Percentiles rank a stretch among this genome's conserved stretches.
Evolutionary conservation across 2,888 invertebrate species (phyloP).

Genomic region (Apotomis turbidana): DNA sequence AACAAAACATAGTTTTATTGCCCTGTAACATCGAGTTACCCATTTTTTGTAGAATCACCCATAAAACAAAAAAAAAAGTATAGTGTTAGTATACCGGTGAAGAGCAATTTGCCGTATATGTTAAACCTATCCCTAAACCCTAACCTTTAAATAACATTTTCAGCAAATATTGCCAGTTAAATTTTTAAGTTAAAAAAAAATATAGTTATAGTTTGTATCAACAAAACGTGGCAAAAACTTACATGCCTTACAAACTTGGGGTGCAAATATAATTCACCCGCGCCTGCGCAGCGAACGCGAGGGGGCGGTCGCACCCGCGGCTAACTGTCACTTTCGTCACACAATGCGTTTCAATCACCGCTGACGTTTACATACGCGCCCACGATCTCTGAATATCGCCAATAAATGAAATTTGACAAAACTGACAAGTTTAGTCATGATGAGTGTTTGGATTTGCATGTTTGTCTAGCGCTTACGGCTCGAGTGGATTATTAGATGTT

Average conservation of each 20-base stretch:
- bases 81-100: too few species aligned
- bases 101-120: too few species aligned
- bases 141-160: too few species aligned
- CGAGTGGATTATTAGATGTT: conserved; percentile 27
- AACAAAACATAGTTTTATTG: too few species aligned
- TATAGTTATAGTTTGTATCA: not conserved
- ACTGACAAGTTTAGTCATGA: conserved; percentile 68
- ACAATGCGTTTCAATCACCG: conserved; percentile 69
- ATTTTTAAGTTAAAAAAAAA: too few species aligned
- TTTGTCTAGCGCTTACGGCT: conserved; percentile 60
- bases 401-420: conserved; percentile 68
- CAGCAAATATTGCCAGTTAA: too few species aligned
- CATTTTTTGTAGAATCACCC: too few species aligned
- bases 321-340: conserved; percentile 67
- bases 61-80: too few species aligned
- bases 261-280: conserved; percentile 36
- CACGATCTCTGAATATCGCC: conserved; percentile 62
- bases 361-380: conserved; percentile 64
- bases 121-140: too few species aligned
- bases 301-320: conserved; percentile 59
- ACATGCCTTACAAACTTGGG: not conserved
- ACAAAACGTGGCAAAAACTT: not conserved
- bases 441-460: conserved; percentile 70
- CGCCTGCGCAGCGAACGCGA: conserved; percentile 53
- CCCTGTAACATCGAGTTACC: too few species aligned